Conservation (phyloP, 2,888 invertebrate species). For the Lasioglossum figueresi region DNA sequence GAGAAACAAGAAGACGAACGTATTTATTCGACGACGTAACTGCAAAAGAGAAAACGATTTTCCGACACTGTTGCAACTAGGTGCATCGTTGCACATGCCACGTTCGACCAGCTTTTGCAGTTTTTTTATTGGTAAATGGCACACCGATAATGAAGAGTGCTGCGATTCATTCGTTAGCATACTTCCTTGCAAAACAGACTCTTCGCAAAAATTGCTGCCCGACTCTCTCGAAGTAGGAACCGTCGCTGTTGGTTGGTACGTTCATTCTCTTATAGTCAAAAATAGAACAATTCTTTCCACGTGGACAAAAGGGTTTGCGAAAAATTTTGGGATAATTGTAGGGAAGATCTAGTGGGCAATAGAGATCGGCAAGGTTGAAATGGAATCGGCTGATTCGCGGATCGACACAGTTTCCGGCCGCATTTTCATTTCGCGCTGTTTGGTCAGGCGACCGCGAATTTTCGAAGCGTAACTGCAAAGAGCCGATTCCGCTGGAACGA, state of each 20-base stretch:
- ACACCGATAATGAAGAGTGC: background rate
- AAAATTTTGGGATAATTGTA: background rate
- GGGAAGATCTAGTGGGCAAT: background rate
- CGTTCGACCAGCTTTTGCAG: background rate
- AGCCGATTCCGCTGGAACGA: background rate
- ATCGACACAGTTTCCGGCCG: background rate
- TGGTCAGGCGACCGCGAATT: conserved; percentile 38
- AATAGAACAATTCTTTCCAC: no score
- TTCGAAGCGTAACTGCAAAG: conserved; percentile 10
- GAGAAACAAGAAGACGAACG: background rate
- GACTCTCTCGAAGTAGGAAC: no score
- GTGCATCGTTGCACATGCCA: background rate
- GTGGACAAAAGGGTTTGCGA: no score
- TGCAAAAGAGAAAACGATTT: background rate
- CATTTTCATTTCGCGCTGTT: conserved; percentile 34
- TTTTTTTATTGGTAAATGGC: background rate
- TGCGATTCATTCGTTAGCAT: background rate
- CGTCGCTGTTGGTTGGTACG: no score
- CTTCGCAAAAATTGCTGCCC: no score
- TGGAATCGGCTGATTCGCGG: background rate
- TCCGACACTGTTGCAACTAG: background rate
- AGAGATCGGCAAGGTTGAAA: background rate
- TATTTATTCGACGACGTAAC: background rate
- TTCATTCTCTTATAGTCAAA: no score
- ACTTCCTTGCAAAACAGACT: background rate